Evolutionary conservation across 2,113 vertebrate species (phyloP).

Genomic region (Bambusicola thoracicus): DNA sequence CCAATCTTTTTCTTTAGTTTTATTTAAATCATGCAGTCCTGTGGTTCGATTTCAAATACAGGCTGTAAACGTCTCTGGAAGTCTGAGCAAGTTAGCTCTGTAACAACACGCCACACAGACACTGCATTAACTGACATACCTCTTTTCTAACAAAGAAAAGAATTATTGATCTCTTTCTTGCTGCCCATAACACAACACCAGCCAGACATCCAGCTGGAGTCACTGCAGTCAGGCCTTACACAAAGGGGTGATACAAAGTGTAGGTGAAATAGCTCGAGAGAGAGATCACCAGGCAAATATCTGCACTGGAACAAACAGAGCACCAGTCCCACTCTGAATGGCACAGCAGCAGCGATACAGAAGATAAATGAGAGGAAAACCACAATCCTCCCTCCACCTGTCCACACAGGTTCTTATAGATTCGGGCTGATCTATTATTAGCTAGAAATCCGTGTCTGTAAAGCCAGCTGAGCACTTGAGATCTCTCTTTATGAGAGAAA

Average conservation of each 20-base stretch:
- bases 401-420: not conserved
- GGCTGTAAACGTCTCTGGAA: not conserved
- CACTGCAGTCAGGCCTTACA: not conserved
- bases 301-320: not conserved
- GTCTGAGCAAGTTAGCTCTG: not conserved
- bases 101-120: not conserved
- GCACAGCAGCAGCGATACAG: not conserved
- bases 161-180: not conserved
- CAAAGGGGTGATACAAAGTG: not conserved
- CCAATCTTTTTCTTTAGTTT: too few relatives aligned
- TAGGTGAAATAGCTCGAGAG: fast-evolving
- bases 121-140: not conserved
- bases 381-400: not conserved
- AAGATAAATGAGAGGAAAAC: not conserved
- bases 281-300: not conserved
- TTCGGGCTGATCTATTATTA: fast-evolving
- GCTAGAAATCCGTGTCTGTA: not conserved
- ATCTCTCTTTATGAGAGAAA: not conserved
- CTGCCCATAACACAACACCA: not conserved
- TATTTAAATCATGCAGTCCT: not conserved
- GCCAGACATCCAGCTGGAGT: not conserved
- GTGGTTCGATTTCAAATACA: not conserved
- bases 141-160: not conserved
- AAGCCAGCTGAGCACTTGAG: not conserved
- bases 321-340: not conserved